Conservation (phyloP, 2,888 invertebrate species). For the Polymixis lichenea region DNA sequence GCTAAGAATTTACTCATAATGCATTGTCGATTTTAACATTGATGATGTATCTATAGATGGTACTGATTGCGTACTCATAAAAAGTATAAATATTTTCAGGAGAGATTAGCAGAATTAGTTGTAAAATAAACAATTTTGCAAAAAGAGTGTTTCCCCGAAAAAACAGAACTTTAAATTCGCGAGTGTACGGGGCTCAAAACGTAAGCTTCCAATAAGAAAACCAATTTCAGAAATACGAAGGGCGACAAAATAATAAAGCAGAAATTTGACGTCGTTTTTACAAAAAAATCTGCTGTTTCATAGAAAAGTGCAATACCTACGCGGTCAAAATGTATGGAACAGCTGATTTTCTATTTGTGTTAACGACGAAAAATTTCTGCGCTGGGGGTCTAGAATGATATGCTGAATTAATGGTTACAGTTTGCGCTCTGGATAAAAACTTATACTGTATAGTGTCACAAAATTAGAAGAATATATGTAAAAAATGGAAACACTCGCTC, state of each 20-base stretch:
- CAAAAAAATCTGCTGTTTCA: no score
- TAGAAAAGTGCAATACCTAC: no score
- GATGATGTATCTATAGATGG: background rate
- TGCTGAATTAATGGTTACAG: no score
- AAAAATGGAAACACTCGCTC: no score
- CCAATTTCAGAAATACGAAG: slow-evolving; percentile 53
- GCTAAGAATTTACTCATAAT: background rate
- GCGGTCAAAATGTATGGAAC: no score
- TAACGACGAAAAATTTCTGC: no score
- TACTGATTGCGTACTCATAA: background rate
- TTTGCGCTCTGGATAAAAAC: no score
- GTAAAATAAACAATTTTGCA: background rate
- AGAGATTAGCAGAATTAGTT: background rate
- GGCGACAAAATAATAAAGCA: slow-evolving; percentile 35
- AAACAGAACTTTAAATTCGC: slow-evolving; percentile 24
- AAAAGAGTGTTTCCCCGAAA: background rate
- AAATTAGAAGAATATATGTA: no score
- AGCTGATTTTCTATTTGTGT: no score
- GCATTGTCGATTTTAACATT: background rate
- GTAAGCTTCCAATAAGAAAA: slow-evolving; percentile 55
- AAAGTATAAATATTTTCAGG: background rate
- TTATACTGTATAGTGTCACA: no score
- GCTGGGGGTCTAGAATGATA: no score
- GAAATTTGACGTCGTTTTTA: no score
- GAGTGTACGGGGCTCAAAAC: slow-evolving; percentile 33